These are phyloP conservation scores for Artemisiospiza belli DNA, from an alignment of 2,113 vertebrate species.

Conservation along the genomic window DNA sequence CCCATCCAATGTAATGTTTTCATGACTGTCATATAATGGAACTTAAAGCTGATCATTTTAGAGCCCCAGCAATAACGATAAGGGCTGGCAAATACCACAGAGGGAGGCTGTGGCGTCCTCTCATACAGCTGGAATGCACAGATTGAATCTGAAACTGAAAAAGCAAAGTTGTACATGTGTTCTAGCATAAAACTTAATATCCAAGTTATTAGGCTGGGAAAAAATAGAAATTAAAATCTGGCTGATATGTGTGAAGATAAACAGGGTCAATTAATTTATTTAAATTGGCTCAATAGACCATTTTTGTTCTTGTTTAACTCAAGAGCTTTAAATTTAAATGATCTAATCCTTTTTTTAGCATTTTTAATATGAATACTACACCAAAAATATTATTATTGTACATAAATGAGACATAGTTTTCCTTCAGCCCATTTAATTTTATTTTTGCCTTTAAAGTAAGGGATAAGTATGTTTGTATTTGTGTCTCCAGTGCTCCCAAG, in stretches of 20 bases:
- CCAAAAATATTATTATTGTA: neutral
- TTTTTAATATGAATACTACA: neutral
- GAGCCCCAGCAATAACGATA: neutral
- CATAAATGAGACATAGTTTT: slow-evolving; percentile 4
- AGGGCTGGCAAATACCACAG: slow-evolving; percentile 19
- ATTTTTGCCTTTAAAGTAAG: slow-evolving; percentile 8
- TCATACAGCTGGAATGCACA: neutral
- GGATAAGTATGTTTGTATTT: neutral
- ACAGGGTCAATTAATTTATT: slow-evolving; percentile 25
- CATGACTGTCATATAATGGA: slow-evolving; percentile 2
- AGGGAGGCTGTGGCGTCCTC: neutral
- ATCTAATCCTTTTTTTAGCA: neutral
- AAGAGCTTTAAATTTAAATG: slow-evolving; percentile 26
- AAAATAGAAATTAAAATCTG: slow-evolving; percentile 22
- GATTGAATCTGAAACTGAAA: neutral
- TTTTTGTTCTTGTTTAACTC: slow-evolving; percentile 50
- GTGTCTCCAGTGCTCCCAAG: neutral
- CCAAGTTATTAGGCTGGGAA: neutral
- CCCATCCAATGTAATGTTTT: neutral
- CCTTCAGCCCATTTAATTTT: slow-evolving; percentile 6
- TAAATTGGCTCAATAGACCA: slow-evolving; percentile 15
- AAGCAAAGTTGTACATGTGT: neutral
- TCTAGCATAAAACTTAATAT: slow-evolving; percentile 15
- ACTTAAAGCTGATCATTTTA: slow-evolving; percentile 20
- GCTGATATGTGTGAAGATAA: slow-evolving; percentile 28